Base-by-base conservation (phyloP, 64 coral and sea anemone genomes). In the Astreopora myriophthalma region DNA sequence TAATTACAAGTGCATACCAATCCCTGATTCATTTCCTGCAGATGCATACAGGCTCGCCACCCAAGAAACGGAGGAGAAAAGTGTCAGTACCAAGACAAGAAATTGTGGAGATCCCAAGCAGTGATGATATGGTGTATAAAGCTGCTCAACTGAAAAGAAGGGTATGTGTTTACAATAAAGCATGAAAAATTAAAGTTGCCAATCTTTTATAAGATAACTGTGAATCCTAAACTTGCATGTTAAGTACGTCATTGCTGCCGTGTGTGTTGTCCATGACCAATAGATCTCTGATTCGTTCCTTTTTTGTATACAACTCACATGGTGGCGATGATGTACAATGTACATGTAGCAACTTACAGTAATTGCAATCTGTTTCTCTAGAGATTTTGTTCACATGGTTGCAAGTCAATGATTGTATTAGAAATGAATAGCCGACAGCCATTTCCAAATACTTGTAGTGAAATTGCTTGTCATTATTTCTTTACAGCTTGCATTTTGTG, bases 401-500 rank as follows among this genome's bases (percentile, higher is more conserved):
- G n/a, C n/a, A n/a, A n/a, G n/a, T n/a, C n/a, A n/a, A n/a, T n/a
- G n/a, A n/a, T n/a, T n/a, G n/a, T n/a, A n/a, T n/a, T n/a, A n/a
- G n/a, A n/a, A n/a, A n/a, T n/a, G n/a, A n/a, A n/a, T n/a, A n/a
- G n/a, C n/a, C n/a, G n/a, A n/a, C n/a, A n/a, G n/a, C n/a, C n/a
- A n/a, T n/a, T n/a, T n/a, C n/a, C n/a, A n/a, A n/a, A n/a, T n/a
- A n/a, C n/a, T n/a, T n/a, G n/a, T n/a, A n/a, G n/a, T n/a, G n/a
- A n/a, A n/a, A n/a, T n/a, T n/a, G n/a, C 17, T 55, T 55, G 10
- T 10, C 0, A 55, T 44, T 44, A 8, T 44, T 67, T 66, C 29
- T n/a, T 48, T 57, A 31, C 27, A 94, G 92, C 76, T 94, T 73
- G 86, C 87, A 71, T 94, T 94, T 80, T 94, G 92, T 94, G 92